Evolutionary conservation across 2,113 vertebrate genomes (phyloP).

Genomic region (Todiramphus saurophagus): DNA sequence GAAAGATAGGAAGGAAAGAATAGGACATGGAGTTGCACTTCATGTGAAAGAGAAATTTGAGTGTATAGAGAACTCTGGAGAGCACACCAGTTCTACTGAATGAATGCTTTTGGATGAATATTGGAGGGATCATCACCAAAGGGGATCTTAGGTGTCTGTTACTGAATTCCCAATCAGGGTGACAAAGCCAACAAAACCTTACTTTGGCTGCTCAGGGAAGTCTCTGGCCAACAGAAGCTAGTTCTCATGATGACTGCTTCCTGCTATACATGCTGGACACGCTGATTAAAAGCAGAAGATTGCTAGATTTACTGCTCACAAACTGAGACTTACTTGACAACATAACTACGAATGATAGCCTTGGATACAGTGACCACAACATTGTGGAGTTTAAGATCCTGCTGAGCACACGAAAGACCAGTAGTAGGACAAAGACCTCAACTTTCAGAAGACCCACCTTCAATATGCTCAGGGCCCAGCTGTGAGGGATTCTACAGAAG

Average conservation of each 20-base stretch:
- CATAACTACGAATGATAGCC: background rate
- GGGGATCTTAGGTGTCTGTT: background rate
- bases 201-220: background rate
- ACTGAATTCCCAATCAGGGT: background rate
- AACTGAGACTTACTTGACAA: background rate
- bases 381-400: background rate
- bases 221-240: background rate
- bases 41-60: background rate
- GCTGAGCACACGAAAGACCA: background rate
- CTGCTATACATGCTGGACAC: background rate
- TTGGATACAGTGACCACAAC: background rate
- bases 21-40: background rate
- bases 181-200: background rate
- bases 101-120: background rate
- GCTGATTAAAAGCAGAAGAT: background rate
- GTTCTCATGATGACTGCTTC: background rate
- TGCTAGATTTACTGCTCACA: background rate
- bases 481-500: background rate
- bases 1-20: background rate
- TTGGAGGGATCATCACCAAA: background rate
- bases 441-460: background rate
- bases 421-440: background rate
- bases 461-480: background rate
- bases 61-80: background rate
- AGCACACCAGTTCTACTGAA: background rate